Base-by-base conservation (phyloP, 2,888 invertebrate genomes). In the Himalopsyche kuldschensis region DNA sequence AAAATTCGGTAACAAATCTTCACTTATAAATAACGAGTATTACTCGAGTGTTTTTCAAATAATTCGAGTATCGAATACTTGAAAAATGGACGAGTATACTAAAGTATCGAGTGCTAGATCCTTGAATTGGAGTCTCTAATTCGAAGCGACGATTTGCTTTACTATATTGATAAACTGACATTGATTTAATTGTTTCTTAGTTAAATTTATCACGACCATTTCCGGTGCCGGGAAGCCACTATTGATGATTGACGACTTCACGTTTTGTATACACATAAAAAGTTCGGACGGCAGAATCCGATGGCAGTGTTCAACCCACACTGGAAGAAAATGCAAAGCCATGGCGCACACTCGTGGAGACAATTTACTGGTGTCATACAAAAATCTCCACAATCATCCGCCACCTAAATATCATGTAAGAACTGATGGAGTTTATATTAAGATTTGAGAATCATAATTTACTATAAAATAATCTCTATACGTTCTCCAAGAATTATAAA, bases 221-320 rank as follows among this genome's bases (percentile, higher is more conserved):
- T 4, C 48, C 5, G 17, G 17, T 20, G 48, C n/a, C 17, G 8
- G 8, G 35, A 48, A 48, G 6, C 17, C n/a, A 48, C 48, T 48
- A n/a, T 6, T 48, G 6, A 48, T 48, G 48, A 48, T 48, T 20
- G 48, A 48, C n/a, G 48, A 20, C n/a, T 48, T 17, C 48, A 48
- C 48, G 4, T 48, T 48, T 48, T 48, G 48, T 20, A 20, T 48
- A 2, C 48, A 48, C n/a, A n/a, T 20, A 48, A 48, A 48, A 17
- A 48, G 1, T 48, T n/a, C 48, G 6, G n/a, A n/a, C n/a, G 48
- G 48, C 6, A 17, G 48, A 48, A 48, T 47, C 2, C 41, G 82
- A 20, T 82, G 82, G 82, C 48, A 55, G 3, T 82, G 82, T 30
- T 82, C 82, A 17, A 82, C 82, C 2, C 79, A 82, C 31, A 82